Evolutionary conservation across 2,113 vertebrate genomes (phyloP), one percentile per base, ranked within the genome.

Genomic region (Nibea coibor): DNA sequence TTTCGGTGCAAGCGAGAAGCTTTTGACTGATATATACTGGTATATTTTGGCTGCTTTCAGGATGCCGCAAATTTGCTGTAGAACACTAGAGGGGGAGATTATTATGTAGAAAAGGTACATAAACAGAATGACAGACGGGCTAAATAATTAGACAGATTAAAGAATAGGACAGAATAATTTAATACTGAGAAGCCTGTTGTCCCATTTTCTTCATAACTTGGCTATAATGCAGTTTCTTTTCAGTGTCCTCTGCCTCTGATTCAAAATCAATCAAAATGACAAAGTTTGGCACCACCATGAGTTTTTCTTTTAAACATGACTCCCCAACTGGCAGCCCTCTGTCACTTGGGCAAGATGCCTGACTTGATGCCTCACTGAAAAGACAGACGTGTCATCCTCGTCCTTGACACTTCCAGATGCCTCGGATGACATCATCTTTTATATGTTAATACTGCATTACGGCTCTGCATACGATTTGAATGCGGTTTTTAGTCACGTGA

Each of bases 241-340:
- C 59, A 2, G 42, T 53, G 43, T 83, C 78, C 54, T 81, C 59
- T 61, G 58, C 35, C 22, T 65, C 53, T 15, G 57, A 26, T 75
- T 70, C 48, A 24, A 19, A n/a, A 68, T 78, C 79, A 75, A 67
- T 88, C 83, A 79, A 68, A 80, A 71, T 80, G 62, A 76, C 64
- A 68, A 75, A 58, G 22, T 39, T 50, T 75, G 78, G 42, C 78
- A 54, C 59, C 26, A 28, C 51, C 4, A 1, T n/a, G 20, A n/a
- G 51, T 50, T 67, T 67, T 39, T 31, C 10, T 53, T 74, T 39
- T 20, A 45, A 74, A 62, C 57, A 53, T 22, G 43, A 19, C 53
- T 71, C 24, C 35, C 75, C 43, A 28, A 47, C 73, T 73, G 81
- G 43, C 72, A 48, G 68, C 47, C 28, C 43, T 22, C 54, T 22